A percentile compares a stretch with the other conserved stretches of the same genome.
These are phyloP conservation scores for Plotosus lineatus DNA, from an alignment of 2,113 vertebrate genomes.

Conservation along the genomic window DNA sequence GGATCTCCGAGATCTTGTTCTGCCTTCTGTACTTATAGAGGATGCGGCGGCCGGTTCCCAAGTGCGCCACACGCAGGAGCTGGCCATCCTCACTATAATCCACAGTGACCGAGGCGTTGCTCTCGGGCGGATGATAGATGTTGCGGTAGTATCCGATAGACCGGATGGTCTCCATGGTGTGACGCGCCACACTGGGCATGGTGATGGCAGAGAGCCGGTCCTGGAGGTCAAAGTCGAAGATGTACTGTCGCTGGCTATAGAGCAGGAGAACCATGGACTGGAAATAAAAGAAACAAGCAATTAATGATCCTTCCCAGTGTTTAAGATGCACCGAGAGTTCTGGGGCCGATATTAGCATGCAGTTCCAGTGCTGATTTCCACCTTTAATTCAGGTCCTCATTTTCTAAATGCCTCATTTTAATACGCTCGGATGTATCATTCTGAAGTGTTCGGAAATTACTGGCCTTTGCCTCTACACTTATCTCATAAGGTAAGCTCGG, in stretches of 20 bases:
- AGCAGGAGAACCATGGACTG: conserved; percentile 98
- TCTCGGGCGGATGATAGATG: conserved; percentile 95
- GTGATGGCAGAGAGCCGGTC: conserved; percentile 93
- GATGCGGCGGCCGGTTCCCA: conserved; percentile 90
- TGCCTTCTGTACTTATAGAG: conserved; percentile 92
- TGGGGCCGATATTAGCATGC: conserved; percentile 65
- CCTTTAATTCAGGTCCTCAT: conserved; percentile 71
- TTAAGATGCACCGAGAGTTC: conserved; percentile 54
- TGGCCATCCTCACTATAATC: conserved; percentile 97
- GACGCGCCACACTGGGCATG: conserved; percentile 97
- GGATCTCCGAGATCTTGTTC: conserved; percentile 93
- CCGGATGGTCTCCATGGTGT: conserved; percentile 97
- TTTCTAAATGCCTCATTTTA: conserved; percentile 74
- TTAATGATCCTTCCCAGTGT: conserved; percentile 56
- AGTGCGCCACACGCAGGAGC: conserved; percentile 89
- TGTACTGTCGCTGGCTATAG: conserved; percentile 97
- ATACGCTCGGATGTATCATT: conserved; percentile 76
- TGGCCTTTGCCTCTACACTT: conserved; percentile 72
- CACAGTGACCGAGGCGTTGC: conserved; percentile 93
- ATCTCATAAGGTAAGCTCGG: conserved; percentile 60
- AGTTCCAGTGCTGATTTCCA: conserved; percentile 67
- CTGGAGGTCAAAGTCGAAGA: conserved; percentile 92
- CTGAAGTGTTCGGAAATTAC: conserved; percentile 74
- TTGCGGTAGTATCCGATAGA: conserved; percentile 97
- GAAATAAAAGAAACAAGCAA: conserved; percentile 43